Conservation (phyloP, 2,113 vertebrate species). For the human (Homo sapiens) region DNA sequence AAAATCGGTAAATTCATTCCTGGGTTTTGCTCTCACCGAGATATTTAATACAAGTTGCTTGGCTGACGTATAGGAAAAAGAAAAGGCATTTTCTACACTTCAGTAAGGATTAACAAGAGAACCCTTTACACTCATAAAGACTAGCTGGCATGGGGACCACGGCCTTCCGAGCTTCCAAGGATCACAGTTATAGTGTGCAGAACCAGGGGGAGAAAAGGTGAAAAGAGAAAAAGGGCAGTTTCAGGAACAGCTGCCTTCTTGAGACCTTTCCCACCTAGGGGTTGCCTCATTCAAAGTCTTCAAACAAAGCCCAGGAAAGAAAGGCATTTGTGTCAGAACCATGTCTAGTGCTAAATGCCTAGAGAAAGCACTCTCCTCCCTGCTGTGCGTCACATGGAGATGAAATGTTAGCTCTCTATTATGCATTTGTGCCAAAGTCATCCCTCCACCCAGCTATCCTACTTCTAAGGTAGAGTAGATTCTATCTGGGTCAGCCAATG, state of each 20-base stretch:
- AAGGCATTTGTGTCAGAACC: constrained; percentile 56
- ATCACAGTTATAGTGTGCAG: constrained; percentile 37
- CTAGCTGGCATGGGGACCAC: constrained; percentile 39
- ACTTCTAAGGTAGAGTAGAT: constrained; percentile 10
- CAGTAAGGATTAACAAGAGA: constrained; percentile 1
- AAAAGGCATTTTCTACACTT: constrained; percentile 38
- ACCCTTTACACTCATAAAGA: not conserved
- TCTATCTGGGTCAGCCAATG: constrained; percentile 50
- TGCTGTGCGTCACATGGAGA: constrained; percentile 35
- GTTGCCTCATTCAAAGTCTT: constrained; percentile 56
- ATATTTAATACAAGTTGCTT: constrained; percentile 1
- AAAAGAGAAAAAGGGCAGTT: constrained; percentile 50
- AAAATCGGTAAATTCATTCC: not conserved
- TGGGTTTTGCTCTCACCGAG: constrained; percentile 20
- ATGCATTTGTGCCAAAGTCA: constrained; percentile 14
- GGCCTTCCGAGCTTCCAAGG: not conserved
- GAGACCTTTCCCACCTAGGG: constrained; percentile 38
- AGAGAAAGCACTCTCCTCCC: constrained; percentile 28
- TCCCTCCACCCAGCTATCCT: not conserved
- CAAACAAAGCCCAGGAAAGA: constrained; percentile 59
- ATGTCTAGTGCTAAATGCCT: constrained; percentile 12
- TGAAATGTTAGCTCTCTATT: constrained; percentile 9
- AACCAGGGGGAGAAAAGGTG: constrained; percentile 14
- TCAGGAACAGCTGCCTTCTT: constrained; percentile 51
- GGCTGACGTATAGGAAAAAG: not conserved